Evolutionary conservation across 2,113 vertebrate species (phyloP).

Genomic region (Numenius arquata): DNA sequence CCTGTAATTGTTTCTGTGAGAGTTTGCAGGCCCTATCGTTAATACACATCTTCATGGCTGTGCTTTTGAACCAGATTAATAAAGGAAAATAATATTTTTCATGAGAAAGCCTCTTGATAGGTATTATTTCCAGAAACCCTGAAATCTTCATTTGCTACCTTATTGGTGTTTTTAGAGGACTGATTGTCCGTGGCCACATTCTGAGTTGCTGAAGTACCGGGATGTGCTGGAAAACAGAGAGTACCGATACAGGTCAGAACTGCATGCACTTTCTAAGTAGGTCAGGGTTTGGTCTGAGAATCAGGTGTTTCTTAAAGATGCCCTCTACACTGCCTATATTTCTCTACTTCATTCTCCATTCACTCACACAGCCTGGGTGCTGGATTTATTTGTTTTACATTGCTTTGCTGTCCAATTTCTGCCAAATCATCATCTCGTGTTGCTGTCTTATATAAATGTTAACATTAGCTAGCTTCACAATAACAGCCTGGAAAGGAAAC

Average conservation of each 20-base stretch:
- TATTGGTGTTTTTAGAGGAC: not conserved
- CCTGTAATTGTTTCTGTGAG: not conserved
- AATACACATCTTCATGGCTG: not conserved
- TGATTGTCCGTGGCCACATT: not conserved
- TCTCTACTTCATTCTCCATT: not conserved
- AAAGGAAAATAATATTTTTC: not conserved
- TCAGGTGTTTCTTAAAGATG: not conserved
- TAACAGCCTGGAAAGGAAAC: conserved; percentile 43
- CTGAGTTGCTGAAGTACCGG: not conserved
- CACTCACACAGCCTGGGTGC: not conserved
- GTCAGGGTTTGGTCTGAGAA: not conserved
- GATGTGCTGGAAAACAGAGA: not conserved
- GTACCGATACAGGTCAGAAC: not conserved
- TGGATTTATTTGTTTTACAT: conserved; percentile 24
- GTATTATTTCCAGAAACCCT: not conserved
- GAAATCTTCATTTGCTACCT: not conserved
- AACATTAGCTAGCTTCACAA: not conserved
- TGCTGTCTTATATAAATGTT: conserved; percentile 46
- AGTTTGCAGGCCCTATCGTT: not conserved
- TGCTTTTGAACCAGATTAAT: not conserved
- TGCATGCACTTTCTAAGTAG: not conserved
- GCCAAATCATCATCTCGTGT: not conserved
- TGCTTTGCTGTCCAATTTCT: conserved; percentile 31
- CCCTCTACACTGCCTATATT: not conserved
- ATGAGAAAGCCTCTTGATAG: not conserved